Evolutionary conservation across 2,113 vertebrate genomes (phyloP).

Genomic region (Myrmecobius fasciatus): DNA sequence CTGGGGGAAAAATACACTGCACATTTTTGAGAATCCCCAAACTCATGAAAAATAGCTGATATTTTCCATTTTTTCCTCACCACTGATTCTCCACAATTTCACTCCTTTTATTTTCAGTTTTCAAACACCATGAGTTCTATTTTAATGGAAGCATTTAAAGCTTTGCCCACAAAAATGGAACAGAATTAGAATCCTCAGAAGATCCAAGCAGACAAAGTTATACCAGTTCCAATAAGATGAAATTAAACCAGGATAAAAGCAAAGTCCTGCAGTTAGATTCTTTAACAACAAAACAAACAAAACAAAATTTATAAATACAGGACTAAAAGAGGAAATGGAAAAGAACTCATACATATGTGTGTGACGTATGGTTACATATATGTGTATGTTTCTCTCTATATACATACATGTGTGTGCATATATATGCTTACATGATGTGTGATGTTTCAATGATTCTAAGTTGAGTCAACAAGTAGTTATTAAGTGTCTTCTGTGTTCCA

Average conservation of each 20-base stretch:
- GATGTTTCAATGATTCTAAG: not conserved
- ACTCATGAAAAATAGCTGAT: constrained; percentile 35
- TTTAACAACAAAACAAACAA: not conserved
- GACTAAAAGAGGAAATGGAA: not conserved
- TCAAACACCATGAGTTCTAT: constrained; percentile 14
- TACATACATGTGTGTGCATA: no score
- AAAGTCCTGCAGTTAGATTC: not conserved
- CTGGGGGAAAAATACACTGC: not conserved
- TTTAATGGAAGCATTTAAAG: constrained; percentile 41
- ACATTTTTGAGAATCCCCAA: constrained; percentile 22
- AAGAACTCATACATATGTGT: not conserved
- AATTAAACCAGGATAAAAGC: not conserved
- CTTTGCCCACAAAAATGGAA: constrained; percentile 20
- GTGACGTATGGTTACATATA: no score
- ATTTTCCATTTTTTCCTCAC: constrained; percentile 3
- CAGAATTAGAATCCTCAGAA: not conserved
- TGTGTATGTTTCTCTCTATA: no score
- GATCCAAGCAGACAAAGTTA: not conserved
- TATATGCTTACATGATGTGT: no score
- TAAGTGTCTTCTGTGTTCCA: not conserved
- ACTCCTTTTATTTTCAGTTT: constrained; percentile 31
- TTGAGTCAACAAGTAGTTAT: not conserved
- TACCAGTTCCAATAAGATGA: not conserved
- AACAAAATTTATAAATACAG: not conserved
- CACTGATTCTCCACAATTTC: constrained; percentile 56